A percentile compares a stretch with the other conserved stretches of the same genome.
These are phyloP conservation scores for Vannuccia rotundouncinata DNA, from an alignment of 2,888 invertebrate genomes.

Conservation along the genomic window DNA sequence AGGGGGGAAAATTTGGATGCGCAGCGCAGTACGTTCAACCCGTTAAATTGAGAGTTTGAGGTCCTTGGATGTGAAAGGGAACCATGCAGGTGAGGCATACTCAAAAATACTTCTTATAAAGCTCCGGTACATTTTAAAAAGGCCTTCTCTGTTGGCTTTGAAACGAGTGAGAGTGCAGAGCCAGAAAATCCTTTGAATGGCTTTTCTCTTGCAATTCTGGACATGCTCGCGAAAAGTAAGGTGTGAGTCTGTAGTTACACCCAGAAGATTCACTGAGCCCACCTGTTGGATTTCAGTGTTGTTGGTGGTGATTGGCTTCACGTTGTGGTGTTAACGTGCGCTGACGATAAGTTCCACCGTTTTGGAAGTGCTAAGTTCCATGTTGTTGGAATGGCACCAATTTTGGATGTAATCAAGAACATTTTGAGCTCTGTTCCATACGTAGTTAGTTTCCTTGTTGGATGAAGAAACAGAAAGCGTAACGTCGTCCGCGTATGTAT, in stretches of 20 bases:
- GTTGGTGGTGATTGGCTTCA: neutral
- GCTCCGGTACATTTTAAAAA: slow-evolving; percentile 5
- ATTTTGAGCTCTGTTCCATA: slow-evolving; percentile 24
- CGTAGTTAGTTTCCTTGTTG: neutral
- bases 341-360: slow-evolving; percentile 15
- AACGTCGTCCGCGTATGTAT: slow-evolving; percentile 12
- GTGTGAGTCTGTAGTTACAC: slow-evolving; percentile 17
- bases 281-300: slow-evolving; percentile 25
- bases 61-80: neutral
- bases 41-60: neutral
- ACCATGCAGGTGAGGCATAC: slow-evolving; percentile 5
- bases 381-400: slow-evolving; percentile 17
- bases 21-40: neutral
- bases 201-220: slow-evolving; percentile 6
- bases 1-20: too few relatives aligned
- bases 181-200: slow-evolving; percentile 22
- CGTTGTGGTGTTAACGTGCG: slow-evolving; percentile 13
- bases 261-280: neutral
- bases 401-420: slow-evolving; percentile 5
- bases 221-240: slow-evolving; percentile 6
- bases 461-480: neutral
- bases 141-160: slow-evolving; percentile 4
- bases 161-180: neutral
- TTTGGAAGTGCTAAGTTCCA: neutral
- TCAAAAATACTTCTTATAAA: neutral